A percentile compares a stretch with the other conserved stretches of the same genome.
These are phyloP conservation scores for Megaceryle maxima DNA, from an alignment of 2,113 vertebrate species.

Conservation along the genomic window DNA sequence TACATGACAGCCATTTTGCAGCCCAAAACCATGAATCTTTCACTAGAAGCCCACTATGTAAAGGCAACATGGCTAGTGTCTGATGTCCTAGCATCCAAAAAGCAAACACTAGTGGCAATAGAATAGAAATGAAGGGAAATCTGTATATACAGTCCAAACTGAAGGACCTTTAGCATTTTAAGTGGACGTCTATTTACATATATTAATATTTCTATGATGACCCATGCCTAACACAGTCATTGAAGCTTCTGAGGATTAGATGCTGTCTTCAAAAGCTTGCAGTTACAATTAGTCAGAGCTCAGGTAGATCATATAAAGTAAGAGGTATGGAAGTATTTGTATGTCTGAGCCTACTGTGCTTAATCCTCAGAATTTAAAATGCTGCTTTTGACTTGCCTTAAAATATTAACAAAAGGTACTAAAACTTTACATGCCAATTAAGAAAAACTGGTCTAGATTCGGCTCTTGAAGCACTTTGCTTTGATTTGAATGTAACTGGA, in stretches of 20 bases:
- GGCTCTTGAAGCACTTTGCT: neutral
- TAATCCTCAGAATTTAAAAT: neutral
- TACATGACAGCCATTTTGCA: neutral
- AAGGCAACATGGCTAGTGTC: neutral
- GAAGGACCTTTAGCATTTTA: neutral
- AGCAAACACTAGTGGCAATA: neutral
- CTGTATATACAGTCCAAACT: too few species aligned
- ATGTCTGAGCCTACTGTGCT: neutral
- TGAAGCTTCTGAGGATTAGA: neutral
- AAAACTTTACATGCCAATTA: neutral
- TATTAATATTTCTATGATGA: neutral
- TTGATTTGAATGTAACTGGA: neutral
- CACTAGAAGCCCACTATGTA: neutral
- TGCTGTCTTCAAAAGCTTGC: neutral
- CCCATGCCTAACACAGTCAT: neutral
- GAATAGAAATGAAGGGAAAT: neutral
- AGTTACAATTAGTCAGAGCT: neutral
- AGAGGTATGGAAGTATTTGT: neutral
- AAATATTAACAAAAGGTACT: neutral
- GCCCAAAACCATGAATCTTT: neutral
- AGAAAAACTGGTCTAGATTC: neutral
- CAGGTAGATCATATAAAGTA: neutral
- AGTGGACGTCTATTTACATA: neutral
- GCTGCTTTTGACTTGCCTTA: neutral
- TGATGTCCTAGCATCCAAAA: neutral